Conservation (phyloP, 2,888 invertebrate species). For the Pantelozetes paolii region DNA sequence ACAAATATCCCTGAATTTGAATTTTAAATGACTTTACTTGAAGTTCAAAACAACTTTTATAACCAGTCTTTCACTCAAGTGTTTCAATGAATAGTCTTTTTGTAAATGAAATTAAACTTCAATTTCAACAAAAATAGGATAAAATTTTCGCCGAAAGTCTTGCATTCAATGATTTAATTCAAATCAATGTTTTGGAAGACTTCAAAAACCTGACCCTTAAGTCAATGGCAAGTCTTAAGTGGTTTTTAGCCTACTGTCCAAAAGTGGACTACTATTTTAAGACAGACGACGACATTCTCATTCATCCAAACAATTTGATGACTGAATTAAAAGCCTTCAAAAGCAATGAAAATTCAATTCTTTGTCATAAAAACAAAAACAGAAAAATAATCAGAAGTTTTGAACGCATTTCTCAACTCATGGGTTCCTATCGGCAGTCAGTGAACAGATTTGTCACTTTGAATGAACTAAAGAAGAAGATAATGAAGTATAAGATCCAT, state of each 20-base stretch:
- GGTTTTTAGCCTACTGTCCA: constrained; percentile 46
- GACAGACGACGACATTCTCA: constrained; percentile 49
- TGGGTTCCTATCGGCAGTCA: not conserved
- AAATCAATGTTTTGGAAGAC: constrained; percentile 48
- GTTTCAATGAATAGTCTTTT: too few relatives aligned
- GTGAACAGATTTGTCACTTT: constrained; percentile 36
- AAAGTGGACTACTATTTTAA: constrained; percentile 48
- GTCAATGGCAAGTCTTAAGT: constrained; percentile 48
- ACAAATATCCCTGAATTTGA: too few relatives aligned
- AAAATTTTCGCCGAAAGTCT: constrained; percentile 44
- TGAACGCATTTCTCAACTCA: not conserved
- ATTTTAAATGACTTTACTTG: too few relatives aligned
- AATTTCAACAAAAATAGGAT: constrained; percentile 39
- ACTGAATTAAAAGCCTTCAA: constrained; percentile 1
- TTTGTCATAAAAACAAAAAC: constrained; percentile 33
- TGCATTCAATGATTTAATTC: constrained; percentile 48
- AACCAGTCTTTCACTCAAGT: too few relatives aligned
- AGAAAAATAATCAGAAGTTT: constrained; percentile 32
- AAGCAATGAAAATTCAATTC: constrained; percentile 15
- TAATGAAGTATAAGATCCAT: constrained; percentile 33
- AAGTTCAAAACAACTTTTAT: too few relatives aligned
- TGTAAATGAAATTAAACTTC: too few relatives aligned
- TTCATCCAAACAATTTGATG: constrained; percentile 48
- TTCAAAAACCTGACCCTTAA: constrained; percentile 49
- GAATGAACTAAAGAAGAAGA: constrained; percentile 37